Evolutionary conservation across 92 coral and sea anemone species (phyloP).

Genomic region (Montipora capitata): DNA sequence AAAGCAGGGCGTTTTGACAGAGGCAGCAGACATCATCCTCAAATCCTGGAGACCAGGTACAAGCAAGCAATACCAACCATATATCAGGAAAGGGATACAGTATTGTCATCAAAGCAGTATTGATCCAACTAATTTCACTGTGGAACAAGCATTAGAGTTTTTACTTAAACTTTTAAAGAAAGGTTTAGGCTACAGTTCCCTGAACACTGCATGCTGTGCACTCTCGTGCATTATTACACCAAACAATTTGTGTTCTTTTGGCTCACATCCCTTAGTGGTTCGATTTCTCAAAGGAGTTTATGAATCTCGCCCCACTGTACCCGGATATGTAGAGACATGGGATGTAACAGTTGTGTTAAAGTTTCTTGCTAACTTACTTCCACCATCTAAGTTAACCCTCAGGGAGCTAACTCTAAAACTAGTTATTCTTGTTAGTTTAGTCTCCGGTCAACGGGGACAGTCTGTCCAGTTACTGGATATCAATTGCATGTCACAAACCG

Average conservation of each 20-base stretch:
- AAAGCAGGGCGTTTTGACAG: no score
- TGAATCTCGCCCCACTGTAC: background rate
- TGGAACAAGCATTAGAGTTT: constrained; percentile 40
- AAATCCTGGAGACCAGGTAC: no score
- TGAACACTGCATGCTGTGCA: background rate
- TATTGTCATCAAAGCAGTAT: no score
- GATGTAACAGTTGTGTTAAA: constrained; percentile 20
- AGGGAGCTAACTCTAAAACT: no score
- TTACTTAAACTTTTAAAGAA: background rate
- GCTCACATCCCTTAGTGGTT: background rate
- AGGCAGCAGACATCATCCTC: no score
- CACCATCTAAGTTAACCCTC: constrained; percentile 15
- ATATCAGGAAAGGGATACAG: no score
- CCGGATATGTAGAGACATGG: constrained; percentile 18
- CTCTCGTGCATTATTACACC: constrained; percentile 17
- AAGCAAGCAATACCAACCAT: no score
- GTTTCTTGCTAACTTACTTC: constrained; percentile 8
- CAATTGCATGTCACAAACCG: no score
- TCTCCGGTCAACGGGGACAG: no score
- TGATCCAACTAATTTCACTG: constrained; percentile 33
- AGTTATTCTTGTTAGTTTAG: no score
- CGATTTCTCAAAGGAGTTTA: background rate
- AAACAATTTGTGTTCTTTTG: constrained; percentile 12
- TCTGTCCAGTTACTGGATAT: no score
- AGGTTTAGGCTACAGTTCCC: background rate